A percentile compares a stretch with the other conserved stretches of the same genome.
phyloP scores from a whole-genome alignment of 1,140 invertebrate genomes.

The Penaeus vannamei region DNA sequence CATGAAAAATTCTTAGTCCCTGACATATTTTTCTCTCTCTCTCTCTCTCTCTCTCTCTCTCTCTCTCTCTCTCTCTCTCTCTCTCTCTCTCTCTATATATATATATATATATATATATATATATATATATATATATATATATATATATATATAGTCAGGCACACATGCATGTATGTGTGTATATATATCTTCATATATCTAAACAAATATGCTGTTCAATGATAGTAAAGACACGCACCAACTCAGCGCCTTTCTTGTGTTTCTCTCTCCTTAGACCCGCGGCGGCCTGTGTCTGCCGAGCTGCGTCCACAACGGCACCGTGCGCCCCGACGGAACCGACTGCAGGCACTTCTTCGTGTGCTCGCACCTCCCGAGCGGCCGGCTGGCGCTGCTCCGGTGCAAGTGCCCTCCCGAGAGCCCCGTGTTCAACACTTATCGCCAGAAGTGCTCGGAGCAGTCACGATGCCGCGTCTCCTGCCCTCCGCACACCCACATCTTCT shows the following conservation, averaged over 20 bases:
- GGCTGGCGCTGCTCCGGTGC: conserved; percentile 33
- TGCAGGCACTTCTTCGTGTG: conserved; percentile 54
- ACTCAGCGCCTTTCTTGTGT: not conserved
- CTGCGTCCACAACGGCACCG: conserved; percentile 34
- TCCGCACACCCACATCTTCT: not conserved
- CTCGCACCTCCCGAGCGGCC: not conserved
- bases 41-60: too few relatives aligned
- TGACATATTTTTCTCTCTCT: too few relatives aligned
- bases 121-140: too few relatives aligned
- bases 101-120: too few relatives aligned
- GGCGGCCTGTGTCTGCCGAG: conserved; percentile 44
- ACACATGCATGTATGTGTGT: too few relatives aligned
- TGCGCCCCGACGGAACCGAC: conserved; percentile 34
- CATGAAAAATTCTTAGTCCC: too few relatives aligned
- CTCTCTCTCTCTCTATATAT: too few relatives aligned
- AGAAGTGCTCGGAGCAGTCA: not conserved
- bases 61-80: too few relatives aligned
- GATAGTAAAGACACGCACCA: not conserved
- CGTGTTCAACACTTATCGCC: conserved; percentile 37
- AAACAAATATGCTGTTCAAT: too few relatives aligned
- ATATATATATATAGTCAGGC: too few relatives aligned
- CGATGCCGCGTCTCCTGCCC: conserved; percentile 41
- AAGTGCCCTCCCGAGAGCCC: not conserved
- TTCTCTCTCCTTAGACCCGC: not conserved
- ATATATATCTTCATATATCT: too few relatives aligned